Percentiles rank a stretch among this genome's conserved stretches.
Evolutionary conservation across 2,113 vertebrate species (phyloP).

Genomic region (Lophotis ruficrista): DNA sequence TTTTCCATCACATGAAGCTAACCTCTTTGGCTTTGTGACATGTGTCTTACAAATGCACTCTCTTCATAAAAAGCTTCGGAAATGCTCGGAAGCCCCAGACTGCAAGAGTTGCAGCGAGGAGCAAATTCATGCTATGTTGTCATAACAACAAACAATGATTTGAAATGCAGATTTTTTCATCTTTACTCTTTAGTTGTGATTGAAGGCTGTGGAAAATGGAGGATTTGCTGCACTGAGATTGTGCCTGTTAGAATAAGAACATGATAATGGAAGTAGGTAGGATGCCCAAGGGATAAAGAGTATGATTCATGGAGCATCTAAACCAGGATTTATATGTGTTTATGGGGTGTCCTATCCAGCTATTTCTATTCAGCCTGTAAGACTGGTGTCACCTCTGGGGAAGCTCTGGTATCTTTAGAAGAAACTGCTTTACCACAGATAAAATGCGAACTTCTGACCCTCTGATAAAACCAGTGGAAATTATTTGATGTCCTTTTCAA

Average conservation of each 20-base stretch:
- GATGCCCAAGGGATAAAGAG: conserved; percentile 45
- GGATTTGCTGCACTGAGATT: conserved; percentile 29
- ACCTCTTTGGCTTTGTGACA: not conserved
- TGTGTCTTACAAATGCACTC: not conserved
- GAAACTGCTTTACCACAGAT: not conserved
- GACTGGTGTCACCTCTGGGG: not conserved
- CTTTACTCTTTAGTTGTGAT: conserved; percentile 39
- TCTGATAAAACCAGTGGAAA: not conserved
- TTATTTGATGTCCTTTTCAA: not conserved
- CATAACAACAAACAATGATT: conserved; percentile 78
- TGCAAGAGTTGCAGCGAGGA: not conserved
- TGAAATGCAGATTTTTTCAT: conserved; percentile 76
- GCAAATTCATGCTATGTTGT: conserved; percentile 67
- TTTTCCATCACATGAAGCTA: not conserved
- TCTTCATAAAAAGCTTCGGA: not conserved
- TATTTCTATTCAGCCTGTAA: not conserved
- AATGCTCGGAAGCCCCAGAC: conserved; percentile 22
- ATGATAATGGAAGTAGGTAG: conserved; percentile 48
- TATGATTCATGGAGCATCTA: conserved; percentile 36
- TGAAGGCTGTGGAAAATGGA: conserved; percentile 48
- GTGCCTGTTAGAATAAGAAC: conserved; percentile 49
- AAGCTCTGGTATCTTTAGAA: not conserved
- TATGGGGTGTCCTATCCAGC: conserved; percentile 7
- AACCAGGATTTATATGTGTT: conserved; percentile 7
- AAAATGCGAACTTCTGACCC: accelerated